Evolutionary conservation across 2,113 vertebrate genomes (phyloP), one percentile per base, ranked within the genome.

Genomic region (Casuarius casuarius): DNA sequence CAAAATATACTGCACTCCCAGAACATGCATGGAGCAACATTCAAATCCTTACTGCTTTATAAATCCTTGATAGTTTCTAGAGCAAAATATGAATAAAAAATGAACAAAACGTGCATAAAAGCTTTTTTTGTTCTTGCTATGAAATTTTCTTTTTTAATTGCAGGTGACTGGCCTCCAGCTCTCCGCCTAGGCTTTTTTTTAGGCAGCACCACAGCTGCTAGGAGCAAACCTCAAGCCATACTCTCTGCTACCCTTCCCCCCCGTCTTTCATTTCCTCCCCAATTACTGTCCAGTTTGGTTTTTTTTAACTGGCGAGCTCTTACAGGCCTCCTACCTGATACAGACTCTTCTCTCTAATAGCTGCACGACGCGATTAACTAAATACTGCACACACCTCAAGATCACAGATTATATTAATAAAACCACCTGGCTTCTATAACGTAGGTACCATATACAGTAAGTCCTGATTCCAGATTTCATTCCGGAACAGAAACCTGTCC

Each of bases 281-380:
- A 40, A 6, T 23, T 67, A 33, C 42, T 31, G 18, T 16, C 71
- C 38, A 49, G 49, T 48, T 46, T 92, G 46, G 76, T 74, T n/a
- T 38, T 31, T 23, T 84, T 67, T 28, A 62, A 83, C 87, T 46
- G 80, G 66, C 4, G 84, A 88, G n/a, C 54, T 79, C 76, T 46
- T 82, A 66, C 6, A 25, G 70, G 68, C 81, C 95, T 95, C 91
- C 12, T 29, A 12, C 87, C 91, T 66, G 93, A 86, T 40, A 33
- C 38, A 79, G 91, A 76, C 90, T 82, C 82, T 78, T 92, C 91
- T 82, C 95, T 90, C 96, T 93, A 92, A 91, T 35, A 92, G 96
- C 58, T 15, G 81, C 77, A 74, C 78, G 10, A 14, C 38, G 96
- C 91, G 95, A 97, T 97, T 83, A 97, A 93, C 95, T 70, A 42